A percentile compares a stretch with the other conserved stretches of the same genome.
These are phyloP conservation scores for Bos taurus DNA, from an alignment of 2,113 vertebrate species.

Conservation along the genomic window ARS-UCD2.0 NC_037330.1:117128501-117129000, in stretches of 20 bases:
- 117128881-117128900: neutral
- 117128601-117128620: neutral
- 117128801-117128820: neutral
- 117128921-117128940: neutral
- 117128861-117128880: neutral
- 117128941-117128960: neutral
- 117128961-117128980: neutral
- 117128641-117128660: neutral
- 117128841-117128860: neutral
- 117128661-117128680: fast-evolving
- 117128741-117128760: fast-evolving
- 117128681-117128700: neutral
- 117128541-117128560: fast-evolving
- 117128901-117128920: neutral
- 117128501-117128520: neutral
- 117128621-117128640: neutral
- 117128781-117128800: neutral
- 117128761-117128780: neutral
- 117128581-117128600: neutral
- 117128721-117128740: neutral
- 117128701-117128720: neutral
- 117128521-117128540: neutral
- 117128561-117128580: fast-evolving
- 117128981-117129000: neutral
- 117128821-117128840: neutral